Percentiles rank a stretch among this genome's conserved stretches.
phyloP scores from a whole-genome alignment of 1,140 invertebrate species.

The Zelostemma sp. region DNA sequence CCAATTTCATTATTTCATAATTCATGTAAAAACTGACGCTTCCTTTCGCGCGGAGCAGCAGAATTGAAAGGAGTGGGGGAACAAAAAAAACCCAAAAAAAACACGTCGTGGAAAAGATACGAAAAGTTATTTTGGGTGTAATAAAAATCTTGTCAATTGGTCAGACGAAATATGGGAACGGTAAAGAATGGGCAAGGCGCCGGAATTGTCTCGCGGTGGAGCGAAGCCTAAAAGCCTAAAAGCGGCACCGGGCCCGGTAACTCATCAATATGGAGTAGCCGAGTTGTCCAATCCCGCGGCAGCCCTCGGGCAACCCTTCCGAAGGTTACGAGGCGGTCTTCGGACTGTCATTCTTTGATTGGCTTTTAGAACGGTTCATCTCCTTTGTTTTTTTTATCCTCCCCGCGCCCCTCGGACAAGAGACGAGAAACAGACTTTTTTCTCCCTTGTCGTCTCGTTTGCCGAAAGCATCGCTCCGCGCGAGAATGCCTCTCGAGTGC shows the following conservation, averaged over 20 bases:
- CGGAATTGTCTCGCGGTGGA: slow-evolving; percentile 40
- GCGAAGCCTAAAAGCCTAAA: slow-evolving; percentile 10
- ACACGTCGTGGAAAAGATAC: slow-evolving; percentile 5
- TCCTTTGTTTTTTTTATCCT: slow-evolving; percentile 50
- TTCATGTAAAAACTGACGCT: too few species aligned
- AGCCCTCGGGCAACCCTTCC: slow-evolving; percentile 52
- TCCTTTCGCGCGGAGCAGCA: too few species aligned
- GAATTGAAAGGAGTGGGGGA: too few species aligned
- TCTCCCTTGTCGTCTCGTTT: slow-evolving; percentile 32
- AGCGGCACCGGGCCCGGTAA: slow-evolving; percentile 34
- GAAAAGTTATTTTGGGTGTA: slow-evolving; percentile 12
- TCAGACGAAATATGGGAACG: background rate
- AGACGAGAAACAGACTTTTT: slow-evolving; percentile 33
- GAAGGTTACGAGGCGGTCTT: slow-evolving; percentile 57
- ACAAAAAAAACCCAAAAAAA: too few species aligned
- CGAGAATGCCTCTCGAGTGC: slow-evolving; percentile 13
- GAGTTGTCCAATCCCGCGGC: slow-evolving; percentile 47
- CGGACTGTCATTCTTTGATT: slow-evolving; percentile 60
- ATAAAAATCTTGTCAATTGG: slow-evolving; percentile 36
- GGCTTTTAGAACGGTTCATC: slow-evolving; percentile 52
- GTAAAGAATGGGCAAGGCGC: slow-evolving; percentile 11
- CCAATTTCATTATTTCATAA: too few species aligned
- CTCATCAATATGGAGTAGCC: slow-evolving; percentile 58
- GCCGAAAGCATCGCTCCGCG: slow-evolving; percentile 33
- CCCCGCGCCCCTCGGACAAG: slow-evolving; percentile 26